Base-by-base conservation (phyloP, 2,113 vertebrate genomes). In the Anhinga rufa region DNA sequence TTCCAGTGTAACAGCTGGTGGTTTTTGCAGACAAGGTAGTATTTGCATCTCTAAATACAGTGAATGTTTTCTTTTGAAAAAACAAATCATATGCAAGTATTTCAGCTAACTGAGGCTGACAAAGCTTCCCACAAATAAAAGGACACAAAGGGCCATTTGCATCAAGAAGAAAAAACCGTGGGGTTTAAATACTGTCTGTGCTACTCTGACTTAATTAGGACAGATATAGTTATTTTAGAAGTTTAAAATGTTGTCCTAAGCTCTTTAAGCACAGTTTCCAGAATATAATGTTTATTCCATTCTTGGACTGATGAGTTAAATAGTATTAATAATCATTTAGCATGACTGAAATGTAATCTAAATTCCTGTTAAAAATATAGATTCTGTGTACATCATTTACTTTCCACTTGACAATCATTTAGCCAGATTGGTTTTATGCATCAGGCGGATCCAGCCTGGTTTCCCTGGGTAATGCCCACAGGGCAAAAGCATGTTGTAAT, bases 31-130 rank as follows among this genome's bases (percentile, higher is more conserved):
- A 86, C 69, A 90, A 97, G 93, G 93, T 93, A 90, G 60, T 29
- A 93, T 96, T 95, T 97, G 87, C 94, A 90, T 97, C 82, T 95
- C 85, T 95, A 93, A 95, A 94, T 92, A 94, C 72, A 95, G 69
- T 62, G 91, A 90, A 92, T 95, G 82, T 82, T 94, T 95, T 96
- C 78, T 93, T 95, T 83, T 76, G 78, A 64, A 79, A 82, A 92
- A 92, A 1, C 46, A 85, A 97, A 94, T 92, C 25, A 3, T 80
- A 96, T 96, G 89, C 95, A 97, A 97, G 84, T 91, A 94, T 95
- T 96, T 91, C 86, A 91, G 84, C 78, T 96, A 92, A 78, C 78
- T 65, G 83, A 85, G 58, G 42, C 81, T 87, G 95, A 94, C 93
- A 95, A 97, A 97, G 91, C 89, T 81, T 87, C 75, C 54, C 71